Evolutionary conservation across 1,140 invertebrate genomes (phyloP).

Genomic region (Hyles euphorbiae): DNA sequence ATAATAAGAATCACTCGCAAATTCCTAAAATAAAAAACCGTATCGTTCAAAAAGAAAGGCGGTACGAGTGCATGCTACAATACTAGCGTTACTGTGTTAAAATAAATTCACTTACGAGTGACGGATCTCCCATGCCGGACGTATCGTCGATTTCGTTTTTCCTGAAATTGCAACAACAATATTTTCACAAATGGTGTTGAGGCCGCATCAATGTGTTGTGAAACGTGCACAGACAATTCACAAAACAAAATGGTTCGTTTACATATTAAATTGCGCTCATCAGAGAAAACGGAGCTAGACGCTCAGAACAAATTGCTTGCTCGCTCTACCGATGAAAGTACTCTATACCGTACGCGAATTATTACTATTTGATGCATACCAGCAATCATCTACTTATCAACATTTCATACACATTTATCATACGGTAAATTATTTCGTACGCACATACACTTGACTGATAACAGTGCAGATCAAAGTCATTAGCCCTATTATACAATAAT

Average conservation of each 20-base stretch:
- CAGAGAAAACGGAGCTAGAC: constrained; percentile 36
- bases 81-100: too few relatives aligned
- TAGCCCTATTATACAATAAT: too few relatives aligned
- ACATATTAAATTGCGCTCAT: constrained; percentile 30
- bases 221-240: not conserved
- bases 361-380: constrained; percentile 19
- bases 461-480: too few relatives aligned
- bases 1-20: too few relatives aligned
- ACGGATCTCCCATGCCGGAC: constrained; percentile 34
- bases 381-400: constrained; percentile 19
- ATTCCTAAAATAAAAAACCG: too few relatives aligned
- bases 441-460: too few relatives aligned
- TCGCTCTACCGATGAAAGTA: constrained; percentile 39
- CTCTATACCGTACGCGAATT: constrained; percentile 30
- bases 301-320: constrained; percentile 40
- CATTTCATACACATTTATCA: constrained; percentile 9
- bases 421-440: not conserved
- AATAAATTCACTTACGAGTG: constrained; percentile 34
- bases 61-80: too few relatives aligned
- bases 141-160: constrained; percentile 44
- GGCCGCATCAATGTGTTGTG: not conserved
- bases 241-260: constrained; percentile 1
- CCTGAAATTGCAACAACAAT: constrained; percentile 35
- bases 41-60: too few relatives aligned
- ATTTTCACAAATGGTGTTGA: constrained; percentile 2